These are phyloP conservation scores for Pimpla rufipes DNA, from an alignment of 2,888 invertebrate species.

Conservation along the genomic window DNA sequence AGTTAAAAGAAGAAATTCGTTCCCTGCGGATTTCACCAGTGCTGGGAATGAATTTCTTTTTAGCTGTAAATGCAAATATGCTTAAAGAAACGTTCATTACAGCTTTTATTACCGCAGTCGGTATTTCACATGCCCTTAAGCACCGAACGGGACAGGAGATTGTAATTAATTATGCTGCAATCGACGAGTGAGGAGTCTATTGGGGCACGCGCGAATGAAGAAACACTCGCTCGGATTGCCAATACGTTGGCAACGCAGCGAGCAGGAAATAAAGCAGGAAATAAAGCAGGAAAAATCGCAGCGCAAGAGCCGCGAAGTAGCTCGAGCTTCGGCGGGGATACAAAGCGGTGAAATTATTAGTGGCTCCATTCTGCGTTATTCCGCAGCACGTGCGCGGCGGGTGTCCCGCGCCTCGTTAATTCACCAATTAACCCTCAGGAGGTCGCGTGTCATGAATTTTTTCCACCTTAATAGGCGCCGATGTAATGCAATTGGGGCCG, in stretches of 20 bases:
- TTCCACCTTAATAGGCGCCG: slow-evolving; percentile 27
- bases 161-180: background rate
- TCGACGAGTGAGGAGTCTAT: background rate
- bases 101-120: too few species aligned
- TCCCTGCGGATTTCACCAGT: too few species aligned
- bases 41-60: too few species aligned
- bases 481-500: background rate
- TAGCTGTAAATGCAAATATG: too few species aligned
- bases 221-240: background rate
- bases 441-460: slow-evolving; percentile 28
- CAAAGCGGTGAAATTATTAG: slow-evolving; percentile 3
- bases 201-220: background rate
- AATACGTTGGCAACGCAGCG: background rate
- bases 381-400: slow-evolving; percentile 12
- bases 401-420: slow-evolving; percentile 15
- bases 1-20: too few species aligned
- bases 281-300: slow-evolving; percentile 14
- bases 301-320: background rate
- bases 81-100: too few species aligned
- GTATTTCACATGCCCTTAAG: too few species aligned
- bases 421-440: slow-evolving; percentile 33
- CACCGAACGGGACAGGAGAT: background rate
- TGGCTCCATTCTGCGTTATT: slow-evolving; percentile 10
- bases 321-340: background rate
- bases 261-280: background rate